phyloP scores from a whole-genome alignment of 1,140 invertebrate species.

The Schlechtendalia chinensis region DNA sequence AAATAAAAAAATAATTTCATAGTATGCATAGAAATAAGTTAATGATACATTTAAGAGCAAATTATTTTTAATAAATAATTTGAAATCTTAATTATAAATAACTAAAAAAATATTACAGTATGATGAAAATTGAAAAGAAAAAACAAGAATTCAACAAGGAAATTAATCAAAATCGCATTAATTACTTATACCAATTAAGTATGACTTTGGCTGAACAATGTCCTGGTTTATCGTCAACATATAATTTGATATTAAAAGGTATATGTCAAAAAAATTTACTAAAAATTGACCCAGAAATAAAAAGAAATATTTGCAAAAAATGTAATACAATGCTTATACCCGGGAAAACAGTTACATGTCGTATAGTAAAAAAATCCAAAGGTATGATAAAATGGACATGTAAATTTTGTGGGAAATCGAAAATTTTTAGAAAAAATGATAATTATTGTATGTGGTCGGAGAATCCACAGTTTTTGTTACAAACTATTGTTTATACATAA shows the following conservation, averaged over 20 bases:
- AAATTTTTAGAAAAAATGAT: constrained; percentile 20
- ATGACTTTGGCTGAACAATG: background rate
- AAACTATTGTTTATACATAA: constrained; percentile 23
- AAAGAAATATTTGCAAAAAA: constrained; percentile 54
- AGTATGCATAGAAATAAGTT: too few relatives aligned
- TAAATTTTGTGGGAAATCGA: constrained; percentile 21
- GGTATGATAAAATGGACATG: constrained; percentile 52
- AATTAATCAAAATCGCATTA: constrained; percentile 50
- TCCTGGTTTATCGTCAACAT: constrained; percentile 50
- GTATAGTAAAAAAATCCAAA: constrained; percentile 53
- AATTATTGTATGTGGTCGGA: constrained; percentile 37
- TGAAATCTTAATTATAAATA: too few relatives aligned
- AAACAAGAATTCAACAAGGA: constrained; percentile 37
- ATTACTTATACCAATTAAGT: constrained; percentile 53
- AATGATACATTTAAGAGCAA: too few relatives aligned
- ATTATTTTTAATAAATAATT: too few relatives aligned
- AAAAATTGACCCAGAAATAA: constrained; percentile 52
- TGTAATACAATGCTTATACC: constrained; percentile 53
- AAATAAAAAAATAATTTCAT: too few relatives aligned
- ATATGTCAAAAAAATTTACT: constrained; percentile 51
- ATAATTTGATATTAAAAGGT: constrained; percentile 51
- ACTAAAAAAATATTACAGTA: background rate
- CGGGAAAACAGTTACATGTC: constrained; percentile 52
- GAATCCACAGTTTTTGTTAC: constrained; percentile 3
- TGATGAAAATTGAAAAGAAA: constrained; percentile 23